Percentiles rank a stretch among this genome's conserved stretches.
Conservation (phyloP, 2,113 vertebrate genomes). For the Proterorhinus semilunaris region DNA sequence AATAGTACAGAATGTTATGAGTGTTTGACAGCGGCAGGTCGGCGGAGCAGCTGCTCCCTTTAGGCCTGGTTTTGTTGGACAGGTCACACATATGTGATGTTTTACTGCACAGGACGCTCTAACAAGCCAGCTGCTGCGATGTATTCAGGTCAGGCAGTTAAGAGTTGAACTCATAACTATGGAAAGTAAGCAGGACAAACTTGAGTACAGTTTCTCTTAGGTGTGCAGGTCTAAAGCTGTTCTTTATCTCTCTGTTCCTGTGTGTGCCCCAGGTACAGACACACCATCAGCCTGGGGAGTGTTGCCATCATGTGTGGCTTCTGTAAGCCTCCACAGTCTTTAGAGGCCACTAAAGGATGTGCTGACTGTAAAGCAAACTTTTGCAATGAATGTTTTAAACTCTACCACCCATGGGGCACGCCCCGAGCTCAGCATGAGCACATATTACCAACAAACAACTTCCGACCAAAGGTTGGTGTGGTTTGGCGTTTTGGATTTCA, state of each 20-base stretch:
- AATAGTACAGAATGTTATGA: neutral
- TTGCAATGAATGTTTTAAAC: constrained; percentile 98
- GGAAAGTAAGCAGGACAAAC: constrained; percentile 40
- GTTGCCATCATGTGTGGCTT: constrained; percentile 91
- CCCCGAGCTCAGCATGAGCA: constrained; percentile 94
- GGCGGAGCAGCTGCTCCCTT: constrained; percentile 35
- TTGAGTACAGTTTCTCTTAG: constrained; percentile 11
- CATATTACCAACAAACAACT: constrained; percentile 90
- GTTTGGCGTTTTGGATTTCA: neutral
- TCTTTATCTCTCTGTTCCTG: constrained; percentile 9
- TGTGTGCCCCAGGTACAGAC: constrained; percentile 70
- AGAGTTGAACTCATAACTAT: constrained; percentile 22
- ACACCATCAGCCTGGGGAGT: constrained; percentile 76
- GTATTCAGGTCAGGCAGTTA: constrained; percentile 55
- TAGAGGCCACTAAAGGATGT: constrained; percentile 95
- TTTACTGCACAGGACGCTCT: constrained; percentile 43
- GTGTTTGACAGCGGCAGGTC: constrained; percentile 11
- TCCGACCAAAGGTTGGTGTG: constrained; percentile 88
- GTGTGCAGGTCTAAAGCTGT: neutral
- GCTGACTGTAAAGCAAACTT: constrained; percentile 94
- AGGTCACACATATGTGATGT: constrained; percentile 49
- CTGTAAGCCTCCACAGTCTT: constrained; percentile 87
- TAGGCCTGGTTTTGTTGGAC: constrained; percentile 22
- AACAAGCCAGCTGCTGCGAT: constrained; percentile 45
- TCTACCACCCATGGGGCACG: constrained; percentile 97